phyloP scores from a whole-genome alignment of 2,113 vertebrate species.

The Zootoca vivipara region DNA sequence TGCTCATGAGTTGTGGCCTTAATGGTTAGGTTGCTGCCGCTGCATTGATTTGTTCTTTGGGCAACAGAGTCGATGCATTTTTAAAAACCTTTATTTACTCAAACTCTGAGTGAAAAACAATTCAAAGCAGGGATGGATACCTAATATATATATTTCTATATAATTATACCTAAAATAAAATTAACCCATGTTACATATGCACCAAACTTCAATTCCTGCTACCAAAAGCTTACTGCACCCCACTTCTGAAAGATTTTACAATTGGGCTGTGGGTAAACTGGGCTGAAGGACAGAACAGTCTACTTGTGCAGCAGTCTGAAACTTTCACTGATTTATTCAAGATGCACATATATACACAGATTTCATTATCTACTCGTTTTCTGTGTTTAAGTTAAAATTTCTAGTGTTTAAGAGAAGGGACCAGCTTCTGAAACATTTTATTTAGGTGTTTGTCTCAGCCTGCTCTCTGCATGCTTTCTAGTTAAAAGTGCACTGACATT shows the following conservation, averaged over 20 bases:
- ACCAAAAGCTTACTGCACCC: neutral
- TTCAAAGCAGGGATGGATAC: neutral
- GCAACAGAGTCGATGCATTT: neutral
- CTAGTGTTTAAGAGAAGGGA: constrained; percentile 43
- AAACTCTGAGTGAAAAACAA: neutral
- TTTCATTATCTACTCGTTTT: constrained; percentile 54
- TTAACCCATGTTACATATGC: neutral
- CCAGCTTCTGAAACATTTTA: constrained; percentile 24
- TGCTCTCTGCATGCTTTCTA: neutral
- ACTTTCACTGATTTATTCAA: constrained; percentile 42
- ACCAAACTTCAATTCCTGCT: neutral
- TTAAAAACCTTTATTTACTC: neutral
- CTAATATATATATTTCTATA: neutral
- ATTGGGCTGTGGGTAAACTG: neutral
- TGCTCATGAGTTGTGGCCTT: neutral
- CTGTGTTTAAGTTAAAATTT: neutral
- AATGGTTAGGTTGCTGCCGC: neutral
- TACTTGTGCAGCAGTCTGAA: neutral
- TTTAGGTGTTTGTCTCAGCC: constrained; percentile 41
- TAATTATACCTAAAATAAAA: neutral
- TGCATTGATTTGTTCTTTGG: neutral
- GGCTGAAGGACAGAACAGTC: neutral
- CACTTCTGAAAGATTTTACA: neutral
- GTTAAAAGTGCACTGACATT: neutral
- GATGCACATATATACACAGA: constrained; percentile 40